Evolutionary conservation across 2,888 invertebrate species (phyloP), one percentile per base, ranked within the genome.

Genomic region (Pasiphila rectangulata): DNA sequence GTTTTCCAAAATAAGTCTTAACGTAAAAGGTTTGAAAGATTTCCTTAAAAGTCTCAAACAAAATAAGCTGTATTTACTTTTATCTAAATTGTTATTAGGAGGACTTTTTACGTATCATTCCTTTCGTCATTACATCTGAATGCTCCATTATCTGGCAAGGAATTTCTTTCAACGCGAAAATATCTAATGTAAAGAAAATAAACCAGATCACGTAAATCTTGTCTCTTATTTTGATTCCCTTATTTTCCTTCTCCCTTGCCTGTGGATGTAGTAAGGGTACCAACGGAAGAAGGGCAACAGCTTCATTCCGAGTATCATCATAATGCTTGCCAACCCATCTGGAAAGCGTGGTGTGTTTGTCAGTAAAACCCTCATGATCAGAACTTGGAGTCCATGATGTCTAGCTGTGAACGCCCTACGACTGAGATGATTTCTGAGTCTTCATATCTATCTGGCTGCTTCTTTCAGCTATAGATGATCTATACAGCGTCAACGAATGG

Each of bases 141-240:
- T 30, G 21, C 37, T 25, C 45, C 32, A 37, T 45, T 34, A 37
- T 4, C 38, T 37, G 41, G 41, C 30, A 50, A 21, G 27, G 56
- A 58, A 66, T 82, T 84, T 71, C 73, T 83, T 83, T 83, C 57
- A 82, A 79, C 75, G 79, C 80, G 67, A 78, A 67, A 76, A 72
- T 79, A 77, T 78, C 72, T 81, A 78, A 80, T 79, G 75, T 80
- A 78, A 77, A 71, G 64, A 64, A 63, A 78, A 85, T 83, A 84
- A 85, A 86, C 85, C 76, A 72, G 65, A 83, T 83, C 77, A 79
- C 73, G 66, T 67, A 61, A 46, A 10, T 41, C 12, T 9, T 20
- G 38, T 50, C 4, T 60, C 56, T 60, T 54, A 51, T 46, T 51
- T 12, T 9, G 1, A 7, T n/a, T 29, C 19, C 25, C n/a, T n/a